A percentile compares a stretch with the other conserved stretches of the same genome.
Conservation (phyloP, 1,140 invertebrate species). For the Periplaneta americana region DNA sequence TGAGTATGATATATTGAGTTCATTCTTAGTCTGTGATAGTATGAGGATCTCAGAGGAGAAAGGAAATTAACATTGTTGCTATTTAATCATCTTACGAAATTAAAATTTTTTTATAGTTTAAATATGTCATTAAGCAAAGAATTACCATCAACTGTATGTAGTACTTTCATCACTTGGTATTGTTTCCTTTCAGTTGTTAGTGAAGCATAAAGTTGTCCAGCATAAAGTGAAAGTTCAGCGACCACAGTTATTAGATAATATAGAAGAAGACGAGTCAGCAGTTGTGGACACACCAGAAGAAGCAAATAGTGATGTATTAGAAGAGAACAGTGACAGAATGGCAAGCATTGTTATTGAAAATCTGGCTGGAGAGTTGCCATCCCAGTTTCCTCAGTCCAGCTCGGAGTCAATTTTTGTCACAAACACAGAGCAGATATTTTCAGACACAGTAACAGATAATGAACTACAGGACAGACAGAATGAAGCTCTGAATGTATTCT, state of each 20-base stretch:
- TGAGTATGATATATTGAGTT: too few species aligned
- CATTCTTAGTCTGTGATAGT: too few species aligned
- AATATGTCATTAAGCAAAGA: too few species aligned
- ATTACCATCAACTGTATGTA: too few species aligned
- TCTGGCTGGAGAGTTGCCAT: background rate
- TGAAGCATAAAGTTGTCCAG: constrained; percentile 14
- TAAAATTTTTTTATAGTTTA: too few species aligned
- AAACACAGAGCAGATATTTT: background rate
- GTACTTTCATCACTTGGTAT: too few species aligned
- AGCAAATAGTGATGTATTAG: background rate
- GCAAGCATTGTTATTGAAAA: background rate
- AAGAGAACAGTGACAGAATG: background rate
- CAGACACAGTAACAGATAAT: background rate
- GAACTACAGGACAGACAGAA: background rate
- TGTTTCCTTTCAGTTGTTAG: constrained; percentile 9
- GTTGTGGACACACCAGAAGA: background rate
- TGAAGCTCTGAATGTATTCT: background rate
- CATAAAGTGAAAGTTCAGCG: constrained; percentile 9
- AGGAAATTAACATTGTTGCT: too few species aligned
- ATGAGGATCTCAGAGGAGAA: too few species aligned
- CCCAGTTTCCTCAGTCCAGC: background rate
- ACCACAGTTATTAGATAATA: background rate
- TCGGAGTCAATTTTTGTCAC: background rate
- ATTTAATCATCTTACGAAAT: too few species aligned
- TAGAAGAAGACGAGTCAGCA: background rate